A percentile compares a stretch with the other conserved stretches of the same genome.
phyloP scores from a whole-genome alignment of 2,113 vertebrate species.

The Petromus typicus region DNA sequence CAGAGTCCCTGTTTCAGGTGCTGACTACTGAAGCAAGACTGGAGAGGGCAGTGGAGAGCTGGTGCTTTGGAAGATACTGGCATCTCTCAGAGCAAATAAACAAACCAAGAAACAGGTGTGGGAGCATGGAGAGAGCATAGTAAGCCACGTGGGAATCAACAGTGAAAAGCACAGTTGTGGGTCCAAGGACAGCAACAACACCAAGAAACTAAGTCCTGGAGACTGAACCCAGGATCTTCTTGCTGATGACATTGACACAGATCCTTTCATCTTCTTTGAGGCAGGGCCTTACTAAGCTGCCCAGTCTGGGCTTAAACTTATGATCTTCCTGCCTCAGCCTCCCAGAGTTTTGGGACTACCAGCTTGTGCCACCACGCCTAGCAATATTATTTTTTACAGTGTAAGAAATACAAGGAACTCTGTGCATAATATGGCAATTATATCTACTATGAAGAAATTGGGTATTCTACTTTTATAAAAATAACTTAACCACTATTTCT shows the following conservation, averaged over 20 bases:
- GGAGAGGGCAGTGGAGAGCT: background rate
- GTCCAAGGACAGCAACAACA: background rate
- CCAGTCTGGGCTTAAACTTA: background rate
- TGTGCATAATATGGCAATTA: background rate
- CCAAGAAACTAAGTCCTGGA: background rate
- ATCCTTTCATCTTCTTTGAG: background rate
- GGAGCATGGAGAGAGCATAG: background rate
- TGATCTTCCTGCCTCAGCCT: background rate
- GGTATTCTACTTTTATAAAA: constrained; percentile 42
- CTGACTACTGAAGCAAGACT: background rate
- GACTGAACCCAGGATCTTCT: background rate
- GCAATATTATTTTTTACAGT: background rate
- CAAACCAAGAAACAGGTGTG: background rate
- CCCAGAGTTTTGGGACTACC: background rate
- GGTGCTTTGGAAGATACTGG: background rate
- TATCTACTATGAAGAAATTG: background rate
- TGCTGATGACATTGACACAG: background rate
- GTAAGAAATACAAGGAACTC: constrained; percentile 5
- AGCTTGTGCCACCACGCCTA: background rate
- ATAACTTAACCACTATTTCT: constrained; percentile 39
- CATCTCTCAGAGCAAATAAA: constrained; percentile 37
- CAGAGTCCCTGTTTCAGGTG: background rate
- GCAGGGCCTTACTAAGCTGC: background rate
- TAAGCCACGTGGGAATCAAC: background rate
- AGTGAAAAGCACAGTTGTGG: background rate